A percentile compares a stretch with the other conserved stretches of the same genome.
phyloP scores from a whole-genome alignment of 2,797 vertebrate species.

The Phoxinus dragarum region DNA sequence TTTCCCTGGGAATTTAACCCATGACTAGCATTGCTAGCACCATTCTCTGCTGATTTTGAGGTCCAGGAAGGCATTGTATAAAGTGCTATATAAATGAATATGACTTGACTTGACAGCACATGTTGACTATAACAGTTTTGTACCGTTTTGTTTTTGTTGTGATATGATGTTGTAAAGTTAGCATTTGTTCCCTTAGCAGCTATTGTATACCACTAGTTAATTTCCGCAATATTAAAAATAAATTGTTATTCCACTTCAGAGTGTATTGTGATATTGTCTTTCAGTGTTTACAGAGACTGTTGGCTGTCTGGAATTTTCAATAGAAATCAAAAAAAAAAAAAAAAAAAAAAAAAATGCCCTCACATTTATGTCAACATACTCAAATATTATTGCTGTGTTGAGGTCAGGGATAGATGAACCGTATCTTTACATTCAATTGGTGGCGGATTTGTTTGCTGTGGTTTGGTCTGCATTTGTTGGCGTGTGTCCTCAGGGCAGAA shows the following conservation, averaged over 20 bases:
- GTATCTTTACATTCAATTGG: neutral
- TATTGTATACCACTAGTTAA: neutral
- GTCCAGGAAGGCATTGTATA: neutral
- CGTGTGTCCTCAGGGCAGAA: conserved; percentile 22
- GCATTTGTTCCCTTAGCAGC: neutral
- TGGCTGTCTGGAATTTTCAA: neutral
- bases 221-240: neutral
- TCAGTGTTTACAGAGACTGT: neutral
- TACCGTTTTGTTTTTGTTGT: neutral
- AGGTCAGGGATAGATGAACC: neutral
- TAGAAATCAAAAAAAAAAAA: neutral
- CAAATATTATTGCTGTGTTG: neutral
- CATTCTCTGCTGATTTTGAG: neutral
- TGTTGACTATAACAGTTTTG: neutral
- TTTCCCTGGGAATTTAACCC: neutral
- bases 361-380: neutral
- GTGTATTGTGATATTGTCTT: neutral
- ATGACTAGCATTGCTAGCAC: neutral
- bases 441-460: conserved; percentile 28
- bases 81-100: neutral
- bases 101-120: neutral
- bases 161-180: neutral
- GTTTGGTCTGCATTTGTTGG: conserved; percentile 17
- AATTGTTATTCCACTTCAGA: neutral
- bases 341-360: too few species aligned